Conservation (phyloP, 2,113 vertebrate genomes). For the Canis aureus region DNA sequence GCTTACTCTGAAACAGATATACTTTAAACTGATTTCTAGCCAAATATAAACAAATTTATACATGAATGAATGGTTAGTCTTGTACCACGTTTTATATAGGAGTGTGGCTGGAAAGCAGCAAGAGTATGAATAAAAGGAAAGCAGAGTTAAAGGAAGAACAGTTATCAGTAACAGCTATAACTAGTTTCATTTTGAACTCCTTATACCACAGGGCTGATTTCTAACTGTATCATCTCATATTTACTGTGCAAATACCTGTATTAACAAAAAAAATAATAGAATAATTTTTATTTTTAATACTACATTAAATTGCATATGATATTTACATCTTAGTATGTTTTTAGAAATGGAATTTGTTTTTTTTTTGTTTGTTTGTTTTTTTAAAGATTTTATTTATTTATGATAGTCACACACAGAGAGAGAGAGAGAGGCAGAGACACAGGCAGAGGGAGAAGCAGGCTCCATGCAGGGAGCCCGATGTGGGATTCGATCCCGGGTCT, state of each 20-base stretch:
- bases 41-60: neutral
- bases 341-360: neutral
- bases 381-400: no score
- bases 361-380: no score
- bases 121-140: neutral
- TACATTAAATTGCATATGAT: no score
- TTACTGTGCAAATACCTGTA: neutral
- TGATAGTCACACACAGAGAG: no score
- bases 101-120: neutral
- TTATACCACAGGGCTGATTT: neutral
- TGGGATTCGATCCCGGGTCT: no score
- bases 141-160: neutral
- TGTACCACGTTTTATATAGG: neutral
- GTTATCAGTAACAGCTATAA: neutral
- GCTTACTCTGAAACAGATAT: neutral
- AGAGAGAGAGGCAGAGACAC: no score
- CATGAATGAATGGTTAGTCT: neutral
- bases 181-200: neutral
- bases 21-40: neutral
- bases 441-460: no score
- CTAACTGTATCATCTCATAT: neutral
- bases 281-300: no score
- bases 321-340: no score
- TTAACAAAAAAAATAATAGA: no score
- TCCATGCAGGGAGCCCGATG: no score